These are phyloP conservation scores for Aphelocoma coerulescens DNA, from an alignment of 2,113 vertebrate species.

Conservation along the genomic window DNA sequence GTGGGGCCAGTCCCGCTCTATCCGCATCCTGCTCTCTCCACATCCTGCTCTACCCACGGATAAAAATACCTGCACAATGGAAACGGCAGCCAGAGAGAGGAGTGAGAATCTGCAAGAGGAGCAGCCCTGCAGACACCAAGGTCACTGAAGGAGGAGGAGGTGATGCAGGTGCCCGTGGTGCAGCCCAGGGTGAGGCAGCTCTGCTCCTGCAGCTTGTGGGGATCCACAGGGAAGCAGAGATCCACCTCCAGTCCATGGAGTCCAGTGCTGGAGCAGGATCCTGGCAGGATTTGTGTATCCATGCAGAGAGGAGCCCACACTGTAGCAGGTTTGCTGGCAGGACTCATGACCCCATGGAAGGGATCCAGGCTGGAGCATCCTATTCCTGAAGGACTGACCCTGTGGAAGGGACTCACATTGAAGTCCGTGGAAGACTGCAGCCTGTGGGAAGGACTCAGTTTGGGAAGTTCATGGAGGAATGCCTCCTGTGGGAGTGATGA, in stretches of 20 bases:
- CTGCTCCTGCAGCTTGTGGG: background rate
- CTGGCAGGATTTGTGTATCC: background rate
- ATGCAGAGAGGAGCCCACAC: background rate
- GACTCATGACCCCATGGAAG: background rate
- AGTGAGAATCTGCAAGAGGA: background rate
- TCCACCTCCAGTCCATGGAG: background rate
- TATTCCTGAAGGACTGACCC: background rate
- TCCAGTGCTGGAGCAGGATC: background rate
- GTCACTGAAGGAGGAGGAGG: background rate
- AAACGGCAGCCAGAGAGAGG: background rate
- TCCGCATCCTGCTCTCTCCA: background rate
- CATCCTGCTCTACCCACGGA: background rate
- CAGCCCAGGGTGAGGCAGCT: background rate
- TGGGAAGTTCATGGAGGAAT: background rate
- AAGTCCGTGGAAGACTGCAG: background rate
- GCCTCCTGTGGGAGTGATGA: accelerated
- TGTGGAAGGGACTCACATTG: background rate
- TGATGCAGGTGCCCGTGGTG: background rate
- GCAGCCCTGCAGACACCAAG: background rate
- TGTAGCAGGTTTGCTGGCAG: background rate
- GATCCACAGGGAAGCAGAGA: background rate
- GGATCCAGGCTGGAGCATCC: background rate
- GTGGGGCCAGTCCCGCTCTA: background rate
- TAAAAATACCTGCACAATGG: background rate
- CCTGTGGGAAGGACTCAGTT: background rate